A percentile compares a stretch with the other conserved stretches of the same genome.
Evolutionary conservation across 2,113 vertebrate species (phyloP).

Genomic region (Phrynosoma blainvillii): DNA sequence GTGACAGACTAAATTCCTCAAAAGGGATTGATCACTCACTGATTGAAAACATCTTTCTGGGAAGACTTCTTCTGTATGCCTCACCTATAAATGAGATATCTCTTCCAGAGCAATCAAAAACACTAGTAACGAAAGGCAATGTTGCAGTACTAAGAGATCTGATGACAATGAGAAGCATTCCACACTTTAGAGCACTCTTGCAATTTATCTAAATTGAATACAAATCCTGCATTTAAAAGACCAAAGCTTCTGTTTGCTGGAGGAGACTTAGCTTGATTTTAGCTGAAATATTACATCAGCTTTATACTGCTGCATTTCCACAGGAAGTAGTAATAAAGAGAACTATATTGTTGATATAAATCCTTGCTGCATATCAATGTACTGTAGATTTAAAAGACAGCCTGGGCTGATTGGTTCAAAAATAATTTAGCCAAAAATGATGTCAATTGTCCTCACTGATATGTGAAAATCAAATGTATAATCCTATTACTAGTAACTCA

Average conservation of each 20-base stretch:
- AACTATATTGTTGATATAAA: not conserved
- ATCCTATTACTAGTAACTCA: not conserved
- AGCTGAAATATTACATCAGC: not conserved
- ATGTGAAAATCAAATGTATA: not conserved
- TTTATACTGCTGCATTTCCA: not conserved
- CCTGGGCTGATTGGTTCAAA: not conserved
- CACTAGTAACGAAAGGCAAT: not conserved
- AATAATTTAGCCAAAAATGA: not conserved
- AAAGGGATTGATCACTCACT: not conserved
- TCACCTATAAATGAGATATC: constrained; percentile 25
- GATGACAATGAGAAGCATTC: not conserved
- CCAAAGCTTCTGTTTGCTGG: not conserved
- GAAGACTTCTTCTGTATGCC: not conserved
- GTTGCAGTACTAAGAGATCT: not conserved
- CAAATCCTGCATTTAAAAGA: not conserved
- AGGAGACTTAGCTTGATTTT: not conserved
- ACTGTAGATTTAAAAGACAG: not conserved
- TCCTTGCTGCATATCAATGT: not conserved
- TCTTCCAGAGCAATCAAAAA: constrained; percentile 19
- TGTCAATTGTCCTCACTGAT: not conserved
- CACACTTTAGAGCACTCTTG: not conserved
- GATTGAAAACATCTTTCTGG: constrained; percentile 2
- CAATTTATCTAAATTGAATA: not conserved
- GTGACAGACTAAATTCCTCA: not conserved
- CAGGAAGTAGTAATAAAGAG: not conserved